Evolutionary conservation across 2,113 vertebrate genomes (phyloP).

Genomic region (Laterallus jamaicensis): DNA sequence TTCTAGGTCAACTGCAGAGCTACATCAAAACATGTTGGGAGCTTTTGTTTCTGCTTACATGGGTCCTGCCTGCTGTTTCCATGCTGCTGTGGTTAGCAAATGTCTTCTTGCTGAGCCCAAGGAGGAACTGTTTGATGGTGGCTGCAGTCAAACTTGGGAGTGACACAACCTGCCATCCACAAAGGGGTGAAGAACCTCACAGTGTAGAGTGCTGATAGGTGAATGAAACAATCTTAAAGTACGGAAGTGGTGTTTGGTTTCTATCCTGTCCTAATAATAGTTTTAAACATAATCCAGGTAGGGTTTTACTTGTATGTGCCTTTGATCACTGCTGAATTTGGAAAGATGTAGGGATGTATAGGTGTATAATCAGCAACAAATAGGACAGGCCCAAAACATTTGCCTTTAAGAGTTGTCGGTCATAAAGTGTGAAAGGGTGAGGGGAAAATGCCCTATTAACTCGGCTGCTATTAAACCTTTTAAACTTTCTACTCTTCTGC

Average conservation of each 20-base stretch:
- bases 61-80: not conserved
- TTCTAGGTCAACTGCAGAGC: not conserved
- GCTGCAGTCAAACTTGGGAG: not conserved
- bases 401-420: not conserved
- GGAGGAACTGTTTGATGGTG: not conserved
- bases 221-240: not conserved
- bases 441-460: not conserved
- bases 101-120: not conserved
- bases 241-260: not conserved
- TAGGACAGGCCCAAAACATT: not conserved
- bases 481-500: not conserved
- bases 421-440: not conserved
- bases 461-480: not conserved
- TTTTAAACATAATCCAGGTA: not conserved
- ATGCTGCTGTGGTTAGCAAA: not conserved
- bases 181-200: not conserved
- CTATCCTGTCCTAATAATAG: not conserved
- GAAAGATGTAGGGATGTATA: not conserved
- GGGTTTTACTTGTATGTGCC: not conserved
- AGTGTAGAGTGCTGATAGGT: not conserved
- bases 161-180: not conserved
- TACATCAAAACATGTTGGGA: not conserved
- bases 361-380: not conserved
- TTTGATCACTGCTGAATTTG: slow-evolving; percentile 2
- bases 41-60: not conserved